Percentiles rank a stretch among this genome's conserved stretches.
These are phyloP conservation scores for Centroberyx gerrardi DNA, from an alignment of 2,797 vertebrate species.

Conservation along the genomic window DNA sequence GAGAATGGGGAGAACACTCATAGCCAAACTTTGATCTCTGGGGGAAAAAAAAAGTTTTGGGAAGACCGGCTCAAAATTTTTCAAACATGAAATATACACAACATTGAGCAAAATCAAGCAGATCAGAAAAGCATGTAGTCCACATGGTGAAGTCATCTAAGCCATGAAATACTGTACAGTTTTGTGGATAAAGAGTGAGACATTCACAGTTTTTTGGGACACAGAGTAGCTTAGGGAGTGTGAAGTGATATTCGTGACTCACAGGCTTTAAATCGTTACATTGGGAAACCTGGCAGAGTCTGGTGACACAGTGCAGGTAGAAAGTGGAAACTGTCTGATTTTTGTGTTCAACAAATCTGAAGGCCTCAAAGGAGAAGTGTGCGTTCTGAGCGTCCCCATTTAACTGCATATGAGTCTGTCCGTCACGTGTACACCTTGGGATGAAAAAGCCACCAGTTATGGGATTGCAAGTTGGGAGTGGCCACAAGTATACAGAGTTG, in stretches of 20 bases:
- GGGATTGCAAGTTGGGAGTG: neutral
- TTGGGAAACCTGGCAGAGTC: slow-evolving; percentile 77
- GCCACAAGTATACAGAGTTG: neutral
- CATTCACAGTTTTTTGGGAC: no score
- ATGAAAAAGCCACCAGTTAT: slow-evolving; percentile 5
- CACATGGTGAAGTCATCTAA: no score
- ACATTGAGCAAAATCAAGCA: no score
- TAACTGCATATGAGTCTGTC: slow-evolving; percentile 65
- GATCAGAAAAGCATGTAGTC: no score
- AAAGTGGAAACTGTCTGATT: slow-evolving; percentile 79
- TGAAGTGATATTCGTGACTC: slow-evolving; percentile 38
- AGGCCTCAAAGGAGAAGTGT: slow-evolving; percentile 81
- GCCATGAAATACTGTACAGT: no score
- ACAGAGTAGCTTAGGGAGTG: neutral
- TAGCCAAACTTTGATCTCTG: no score
- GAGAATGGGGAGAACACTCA: no score
- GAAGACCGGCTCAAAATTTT: no score
- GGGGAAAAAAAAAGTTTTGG: no score
- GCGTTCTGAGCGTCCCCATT: slow-evolving; percentile 76
- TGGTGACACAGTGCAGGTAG: slow-evolving; percentile 81
- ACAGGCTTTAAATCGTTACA: slow-evolving; percentile 76
- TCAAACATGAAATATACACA: no score
- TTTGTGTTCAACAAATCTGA: slow-evolving; percentile 82
- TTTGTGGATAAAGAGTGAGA: no score
- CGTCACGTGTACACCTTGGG: slow-evolving; percentile 72